Conservation (phyloP, 37 sponge, comb jelly and placozoan genomes). For the Oopsacas minuta region DNA sequence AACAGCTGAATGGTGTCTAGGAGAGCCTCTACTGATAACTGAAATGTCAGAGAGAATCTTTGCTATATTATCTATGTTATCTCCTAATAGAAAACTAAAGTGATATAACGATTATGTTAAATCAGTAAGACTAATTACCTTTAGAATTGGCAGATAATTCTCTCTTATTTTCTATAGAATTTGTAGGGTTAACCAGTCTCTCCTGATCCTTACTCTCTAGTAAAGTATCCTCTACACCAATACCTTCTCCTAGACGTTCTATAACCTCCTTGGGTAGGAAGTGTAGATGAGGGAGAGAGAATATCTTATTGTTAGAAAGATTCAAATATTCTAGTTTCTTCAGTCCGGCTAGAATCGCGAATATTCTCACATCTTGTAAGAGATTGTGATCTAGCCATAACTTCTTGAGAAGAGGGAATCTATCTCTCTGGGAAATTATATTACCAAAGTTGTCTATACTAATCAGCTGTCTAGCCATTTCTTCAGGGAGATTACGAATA, state of each 20-base stretch:
- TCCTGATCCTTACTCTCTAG: not conserved
- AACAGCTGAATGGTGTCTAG: not conserved
- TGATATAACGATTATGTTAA: too few species aligned
- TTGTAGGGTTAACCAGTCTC: not conserved
- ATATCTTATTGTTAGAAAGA: conserved; percentile 70
- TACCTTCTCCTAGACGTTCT: not conserved
- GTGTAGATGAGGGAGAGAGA: conserved; percentile 51
- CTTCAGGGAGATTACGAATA: not conserved
- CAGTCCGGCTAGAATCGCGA: conserved; percentile 70
- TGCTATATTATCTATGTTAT: not conserved
- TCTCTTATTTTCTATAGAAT: too few species aligned
- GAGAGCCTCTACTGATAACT: not conserved
- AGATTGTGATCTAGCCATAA: conserved; percentile 74
- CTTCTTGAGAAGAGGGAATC: conserved; percentile 52
- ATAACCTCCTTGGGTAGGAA: conserved; percentile 30
- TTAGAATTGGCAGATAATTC: too few species aligned
- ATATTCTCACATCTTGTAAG: conserved; percentile 46
- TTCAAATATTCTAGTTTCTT: conserved; percentile 65
- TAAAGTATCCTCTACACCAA: not conserved
- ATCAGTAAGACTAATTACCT: too few species aligned
- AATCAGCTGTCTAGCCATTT: not conserved
- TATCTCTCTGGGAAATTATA: conserved; percentile 11
- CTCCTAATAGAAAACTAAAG: too few species aligned
- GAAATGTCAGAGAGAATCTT: not conserved
- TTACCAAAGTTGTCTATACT: not conserved